phyloP scores from a whole-genome alignment of 2,797 vertebrate species.

The Buceros bicornis region DNA sequence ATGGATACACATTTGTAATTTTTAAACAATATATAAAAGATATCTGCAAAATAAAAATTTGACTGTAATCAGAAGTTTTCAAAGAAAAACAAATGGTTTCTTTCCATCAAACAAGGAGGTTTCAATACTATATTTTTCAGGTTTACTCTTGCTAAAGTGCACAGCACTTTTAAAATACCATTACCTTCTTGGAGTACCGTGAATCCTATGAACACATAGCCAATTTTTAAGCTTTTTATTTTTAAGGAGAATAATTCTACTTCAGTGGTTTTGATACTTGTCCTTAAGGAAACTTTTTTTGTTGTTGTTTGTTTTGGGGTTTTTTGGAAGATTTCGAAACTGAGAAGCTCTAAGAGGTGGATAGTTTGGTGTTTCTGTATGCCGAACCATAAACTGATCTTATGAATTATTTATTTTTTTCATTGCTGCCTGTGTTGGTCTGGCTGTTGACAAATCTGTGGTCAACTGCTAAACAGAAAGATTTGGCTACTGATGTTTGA shows the following conservation, averaged over 20 bases:
- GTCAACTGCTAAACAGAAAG: background rate
- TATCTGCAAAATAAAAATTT: background rate
- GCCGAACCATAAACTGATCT: background rate
- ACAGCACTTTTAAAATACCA: background rate
- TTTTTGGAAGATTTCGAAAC: background rate
- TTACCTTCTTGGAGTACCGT: background rate
- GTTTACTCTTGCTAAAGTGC: background rate
- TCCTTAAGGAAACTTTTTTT: background rate
- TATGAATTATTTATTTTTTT: background rate
- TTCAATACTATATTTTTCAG: background rate
- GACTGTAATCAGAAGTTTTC: background rate
- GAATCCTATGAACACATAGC: background rate
- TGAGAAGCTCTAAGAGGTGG: background rate
- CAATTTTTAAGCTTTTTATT: background rate
- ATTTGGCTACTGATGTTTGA: background rate
- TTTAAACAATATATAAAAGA: background rate
- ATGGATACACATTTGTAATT: background rate
- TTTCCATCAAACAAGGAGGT: background rate
- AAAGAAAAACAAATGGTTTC: background rate
- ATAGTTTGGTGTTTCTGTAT: background rate
- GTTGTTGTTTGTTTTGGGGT: background rate
- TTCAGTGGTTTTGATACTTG: background rate
- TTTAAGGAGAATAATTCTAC: background rate
- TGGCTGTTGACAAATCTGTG: background rate
- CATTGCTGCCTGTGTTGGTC: background rate